phyloP scores from a whole-genome alignment of 2,113 vertebrate genomes.

The Carettochelys insculpta region DNA sequence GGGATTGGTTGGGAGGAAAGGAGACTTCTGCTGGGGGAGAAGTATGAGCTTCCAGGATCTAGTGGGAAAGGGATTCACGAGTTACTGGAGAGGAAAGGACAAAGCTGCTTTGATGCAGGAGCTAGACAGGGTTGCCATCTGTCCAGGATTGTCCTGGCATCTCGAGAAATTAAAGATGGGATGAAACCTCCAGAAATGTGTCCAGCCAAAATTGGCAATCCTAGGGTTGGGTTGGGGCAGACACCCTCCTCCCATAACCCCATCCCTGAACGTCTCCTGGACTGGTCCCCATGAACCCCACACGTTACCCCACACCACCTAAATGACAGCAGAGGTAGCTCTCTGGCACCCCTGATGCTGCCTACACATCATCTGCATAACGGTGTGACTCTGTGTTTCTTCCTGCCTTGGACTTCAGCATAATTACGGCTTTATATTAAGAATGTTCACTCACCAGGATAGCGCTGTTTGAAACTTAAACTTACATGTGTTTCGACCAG shows the following conservation, averaged over 20 bases:
- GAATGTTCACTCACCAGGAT: neutral
- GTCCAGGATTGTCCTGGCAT: no score
- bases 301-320: accelerated
- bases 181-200: no score
- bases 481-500: neutral
- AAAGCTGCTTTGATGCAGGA: no score
- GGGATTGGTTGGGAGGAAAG: no score
- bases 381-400: neutral
- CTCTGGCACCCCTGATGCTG: accelerated
- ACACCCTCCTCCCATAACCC: accelerated
- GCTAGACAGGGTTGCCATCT: no score
- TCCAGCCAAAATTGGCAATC: no score
- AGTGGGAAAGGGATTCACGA: no score
- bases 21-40: no score
- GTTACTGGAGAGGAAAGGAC: no score
- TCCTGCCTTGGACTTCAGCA: accelerated
- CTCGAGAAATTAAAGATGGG: no score
- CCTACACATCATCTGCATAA: accelerated
- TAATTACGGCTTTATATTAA: accelerated
- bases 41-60: no score
- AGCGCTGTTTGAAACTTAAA: neutral
- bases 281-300: accelerated
- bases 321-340: accelerated
- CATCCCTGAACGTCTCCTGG: neutral
- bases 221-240: no score